Evolutionary conservation across 1,140 invertebrate species (phyloP).

Genomic region (Lamellibrachia luymesi): DNA sequence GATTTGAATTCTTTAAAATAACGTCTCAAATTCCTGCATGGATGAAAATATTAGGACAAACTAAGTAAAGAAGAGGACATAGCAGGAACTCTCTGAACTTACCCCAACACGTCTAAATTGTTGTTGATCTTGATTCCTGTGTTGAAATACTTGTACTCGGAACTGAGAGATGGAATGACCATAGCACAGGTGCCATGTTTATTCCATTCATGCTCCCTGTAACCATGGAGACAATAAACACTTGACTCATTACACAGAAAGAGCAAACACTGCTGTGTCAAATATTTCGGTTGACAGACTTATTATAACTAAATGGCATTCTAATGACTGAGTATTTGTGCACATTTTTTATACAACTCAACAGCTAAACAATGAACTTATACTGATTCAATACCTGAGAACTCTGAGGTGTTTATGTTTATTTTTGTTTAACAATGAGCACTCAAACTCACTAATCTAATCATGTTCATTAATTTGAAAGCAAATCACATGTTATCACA

Average conservation of each 20-base stretch:
- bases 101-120: neutral
- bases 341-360: too few species aligned
- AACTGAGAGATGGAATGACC: neutral
- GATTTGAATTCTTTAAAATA: too few species aligned
- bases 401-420: too few species aligned
- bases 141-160: neutral
- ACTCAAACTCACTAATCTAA: neutral
- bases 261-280: neutral
- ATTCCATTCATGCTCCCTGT: neutral
- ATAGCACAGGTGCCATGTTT: neutral
- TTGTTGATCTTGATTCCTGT: neutral
- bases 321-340: too few species aligned
- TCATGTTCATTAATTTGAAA: neutral
- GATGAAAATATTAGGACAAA: too few species aligned
- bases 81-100: neutral
- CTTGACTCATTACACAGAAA: neutral
- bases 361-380: too few species aligned
- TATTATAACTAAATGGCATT: too few species aligned
- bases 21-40: too few species aligned
- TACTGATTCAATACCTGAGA: too few species aligned
- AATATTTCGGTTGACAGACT: too few species aligned
- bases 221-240: neutral
- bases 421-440: neutral
- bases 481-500: neutral
- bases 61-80: neutral